A percentile compares a stretch with the other conserved stretches of the same genome.
phyloP scores from a whole-genome alignment of 2,797 vertebrate species.

The Gobio occitaniae region DNA sequence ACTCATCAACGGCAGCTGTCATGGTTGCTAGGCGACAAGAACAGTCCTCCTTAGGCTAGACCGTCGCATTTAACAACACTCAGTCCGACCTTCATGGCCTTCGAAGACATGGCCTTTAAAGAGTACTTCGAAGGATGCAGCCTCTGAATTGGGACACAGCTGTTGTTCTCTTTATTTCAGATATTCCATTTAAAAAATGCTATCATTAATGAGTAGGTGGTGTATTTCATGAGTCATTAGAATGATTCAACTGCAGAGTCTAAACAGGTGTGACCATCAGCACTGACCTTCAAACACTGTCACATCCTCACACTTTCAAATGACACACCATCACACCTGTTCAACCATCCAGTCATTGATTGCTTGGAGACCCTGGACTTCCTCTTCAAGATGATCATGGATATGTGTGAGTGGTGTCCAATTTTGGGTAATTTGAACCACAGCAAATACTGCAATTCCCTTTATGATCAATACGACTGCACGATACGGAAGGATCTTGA shows the following conservation, averaged over 20 bases:
- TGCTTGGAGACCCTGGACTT: neutral
- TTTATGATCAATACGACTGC: neutral
- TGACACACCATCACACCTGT: slow-evolving; percentile 20
- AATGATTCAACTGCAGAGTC: neutral
- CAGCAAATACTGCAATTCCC: neutral
- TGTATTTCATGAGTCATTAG: neutral
- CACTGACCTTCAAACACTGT: slow-evolving; percentile 14
- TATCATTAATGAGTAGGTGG: neutral
- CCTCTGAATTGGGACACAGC: too few relatives aligned
- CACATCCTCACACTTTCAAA: neutral
- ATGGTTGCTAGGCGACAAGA: too few relatives aligned
- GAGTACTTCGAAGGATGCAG: too few relatives aligned
- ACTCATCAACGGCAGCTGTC: too few relatives aligned
- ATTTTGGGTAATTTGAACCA: neutral
- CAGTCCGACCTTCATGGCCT: too few relatives aligned
- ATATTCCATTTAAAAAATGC: neutral
- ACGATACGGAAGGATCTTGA: neutral
- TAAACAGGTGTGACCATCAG: slow-evolving; percentile 7
- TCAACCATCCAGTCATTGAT: neutral
- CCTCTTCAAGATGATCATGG: neutral
- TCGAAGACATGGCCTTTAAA: too few relatives aligned
- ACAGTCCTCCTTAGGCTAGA: too few relatives aligned
- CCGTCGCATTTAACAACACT: too few relatives aligned
- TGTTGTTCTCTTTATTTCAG: neutral
- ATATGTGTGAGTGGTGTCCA: neutral